A percentile compares a stretch with the other conserved stretches of the same genome.
Evolutionary conservation across 2,797 vertebrate species (phyloP).

Genomic region (Lophotriccus pileatus): DNA sequence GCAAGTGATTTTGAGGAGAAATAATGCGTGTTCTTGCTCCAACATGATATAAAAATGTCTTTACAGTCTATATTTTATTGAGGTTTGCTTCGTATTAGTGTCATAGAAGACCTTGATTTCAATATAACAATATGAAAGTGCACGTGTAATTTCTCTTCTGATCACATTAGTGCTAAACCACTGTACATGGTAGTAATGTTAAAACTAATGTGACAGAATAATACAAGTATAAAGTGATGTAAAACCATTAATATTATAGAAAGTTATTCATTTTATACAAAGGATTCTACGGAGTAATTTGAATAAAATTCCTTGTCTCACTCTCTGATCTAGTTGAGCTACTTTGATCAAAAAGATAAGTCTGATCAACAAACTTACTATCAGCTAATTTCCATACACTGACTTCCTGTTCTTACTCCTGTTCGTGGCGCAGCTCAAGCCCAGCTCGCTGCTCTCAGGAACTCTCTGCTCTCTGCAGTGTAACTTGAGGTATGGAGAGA

Average conservation of each 20-base stretch:
- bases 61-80: slow-evolving; percentile 64
- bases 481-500: neutral
- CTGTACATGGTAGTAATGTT: slow-evolving; percentile 58
- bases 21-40: slow-evolving; percentile 13
- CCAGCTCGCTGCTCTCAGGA: neutral
- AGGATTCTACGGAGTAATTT: slow-evolving; percentile 31
- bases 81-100: slow-evolving; percentile 62
- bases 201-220: slow-evolving; percentile 70
- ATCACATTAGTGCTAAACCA: slow-evolving; percentile 66
- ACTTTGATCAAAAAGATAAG: slow-evolving; percentile 26
- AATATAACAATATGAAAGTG: slow-evolving; percentile 68
- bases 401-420: neutral
- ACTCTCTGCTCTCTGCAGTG: neutral
- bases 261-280: slow-evolving; percentile 55
- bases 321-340: slow-evolving; percentile 24
- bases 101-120: slow-evolving; percentile 61
- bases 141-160: slow-evolving; percentile 66
- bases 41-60: slow-evolving; percentile 59
- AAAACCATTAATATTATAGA: slow-evolving; percentile 66
- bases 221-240: slow-evolving; percentile 61
- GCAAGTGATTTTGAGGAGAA: neutral
- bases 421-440: neutral
- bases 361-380: slow-evolving; percentile 13
- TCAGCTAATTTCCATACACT: slow-evolving; percentile 13
- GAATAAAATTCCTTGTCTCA: slow-evolving; percentile 49